A percentile compares a stretch with the other conserved stretches of the same genome.
phyloP scores from a whole-genome alignment of 2,113 vertebrate genomes.

The Leucosticte australis region DNA sequence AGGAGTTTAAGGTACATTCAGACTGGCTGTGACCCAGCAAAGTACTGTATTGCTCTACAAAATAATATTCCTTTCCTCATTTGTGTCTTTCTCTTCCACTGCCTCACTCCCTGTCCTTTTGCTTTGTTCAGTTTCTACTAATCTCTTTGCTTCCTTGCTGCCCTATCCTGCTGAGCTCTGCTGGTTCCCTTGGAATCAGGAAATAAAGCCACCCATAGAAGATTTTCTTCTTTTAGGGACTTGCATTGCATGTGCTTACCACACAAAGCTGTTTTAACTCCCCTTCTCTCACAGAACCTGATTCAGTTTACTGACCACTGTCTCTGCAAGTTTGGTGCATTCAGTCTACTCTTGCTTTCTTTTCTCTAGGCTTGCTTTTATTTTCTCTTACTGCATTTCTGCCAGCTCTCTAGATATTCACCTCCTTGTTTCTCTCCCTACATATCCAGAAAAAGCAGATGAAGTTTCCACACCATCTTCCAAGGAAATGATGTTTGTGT shows the following conservation, averaged over 20 bases:
- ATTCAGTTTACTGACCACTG: neutral
- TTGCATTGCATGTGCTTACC: neutral
- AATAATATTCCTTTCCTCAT: slow-evolving; percentile 1
- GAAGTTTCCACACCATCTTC: neutral
- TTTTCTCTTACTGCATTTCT: neutral
- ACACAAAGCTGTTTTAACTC: neutral
- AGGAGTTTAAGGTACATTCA: slow-evolving; percentile 12
- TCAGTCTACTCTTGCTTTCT: neutral
- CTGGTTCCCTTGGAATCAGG: neutral
- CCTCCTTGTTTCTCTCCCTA: neutral
- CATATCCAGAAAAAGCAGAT: neutral
- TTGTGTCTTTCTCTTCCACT: neutral
- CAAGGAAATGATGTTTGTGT: neutral
- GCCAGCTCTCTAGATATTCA: neutral
- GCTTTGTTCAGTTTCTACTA: neutral
- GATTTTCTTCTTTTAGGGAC: neutral
- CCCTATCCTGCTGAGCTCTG: neutral
- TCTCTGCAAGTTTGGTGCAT: neutral
- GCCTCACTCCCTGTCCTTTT: neutral
- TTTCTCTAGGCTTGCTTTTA: neutral
- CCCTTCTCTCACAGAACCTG: neutral
- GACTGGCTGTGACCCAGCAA: slow-evolving; percentile 3
- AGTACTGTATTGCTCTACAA: slow-evolving; percentile 2
- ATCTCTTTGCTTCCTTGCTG: neutral
- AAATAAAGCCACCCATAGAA: neutral